Conservation (phyloP, 1,140 invertebrate species). For the Apis laboriosa region DNA sequence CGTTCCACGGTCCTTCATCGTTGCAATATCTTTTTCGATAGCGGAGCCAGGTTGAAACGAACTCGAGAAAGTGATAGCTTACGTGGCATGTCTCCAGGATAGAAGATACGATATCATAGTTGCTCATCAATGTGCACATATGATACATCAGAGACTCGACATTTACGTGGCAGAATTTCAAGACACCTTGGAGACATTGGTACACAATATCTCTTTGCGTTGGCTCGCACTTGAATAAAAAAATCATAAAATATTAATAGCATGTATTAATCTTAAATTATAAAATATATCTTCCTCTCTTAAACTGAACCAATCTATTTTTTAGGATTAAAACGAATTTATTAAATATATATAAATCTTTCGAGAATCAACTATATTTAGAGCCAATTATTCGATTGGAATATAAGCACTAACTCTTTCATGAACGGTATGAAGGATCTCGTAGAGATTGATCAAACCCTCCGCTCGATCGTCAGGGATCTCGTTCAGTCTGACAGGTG, state of each 20-base stretch:
- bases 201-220: constrained; percentile 27
- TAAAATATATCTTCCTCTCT: background rate
- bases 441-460: constrained; percentile 44
- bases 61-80: constrained; percentile 46
- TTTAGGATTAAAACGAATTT: background rate
- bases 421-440: constrained; percentile 41
- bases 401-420: constrained; percentile 37
- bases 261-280: background rate
- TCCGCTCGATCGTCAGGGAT: background rate
- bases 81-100: background rate
- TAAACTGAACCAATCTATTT: background rate
- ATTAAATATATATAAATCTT: background rate
- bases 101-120: constrained; percentile 16
- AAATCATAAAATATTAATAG: background rate
- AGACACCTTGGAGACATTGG: constrained; percentile 31
- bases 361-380: background rate
- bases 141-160: constrained; percentile 25
- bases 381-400: background rate
- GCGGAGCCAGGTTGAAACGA: constrained; percentile 37
- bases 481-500: constrained; percentile 26
- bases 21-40: constrained; percentile 35
- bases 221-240: constrained; percentile 22
- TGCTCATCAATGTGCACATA: constrained; percentile 49
- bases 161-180: constrained; percentile 47
- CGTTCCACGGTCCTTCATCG: constrained; percentile 26